phyloP scores from a whole-genome alignment of 2,888 invertebrate species.

The Lochmaea crataegi region DNA sequence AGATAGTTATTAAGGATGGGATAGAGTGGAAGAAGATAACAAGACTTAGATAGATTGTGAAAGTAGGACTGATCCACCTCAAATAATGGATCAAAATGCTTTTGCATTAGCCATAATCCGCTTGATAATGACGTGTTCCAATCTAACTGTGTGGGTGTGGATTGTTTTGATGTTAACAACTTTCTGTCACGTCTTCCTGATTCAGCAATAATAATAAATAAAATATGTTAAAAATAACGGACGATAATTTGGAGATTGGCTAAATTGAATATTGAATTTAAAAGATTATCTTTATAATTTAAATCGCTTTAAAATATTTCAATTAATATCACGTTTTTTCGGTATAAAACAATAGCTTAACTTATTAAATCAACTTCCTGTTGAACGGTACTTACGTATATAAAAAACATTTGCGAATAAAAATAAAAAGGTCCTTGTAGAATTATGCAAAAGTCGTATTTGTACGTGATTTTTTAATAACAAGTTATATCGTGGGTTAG shows the following conservation, averaged over 20 bases:
- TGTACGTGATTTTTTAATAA: slow-evolving; percentile 9
- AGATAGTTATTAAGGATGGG: too few species aligned
- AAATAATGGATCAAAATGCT: too few species aligned
- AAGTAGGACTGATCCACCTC: too few species aligned
- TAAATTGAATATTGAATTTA: neutral
- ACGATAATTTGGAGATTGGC: neutral
- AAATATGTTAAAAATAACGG: too few species aligned
- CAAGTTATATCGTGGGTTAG: slow-evolving; percentile 1
- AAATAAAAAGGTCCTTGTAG: neutral
- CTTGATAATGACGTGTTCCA: too few species aligned
- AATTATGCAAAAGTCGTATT: slow-evolving; percentile 5
- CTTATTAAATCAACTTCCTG: neutral
- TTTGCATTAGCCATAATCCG: too few species aligned
- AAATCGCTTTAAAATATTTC: neutral
- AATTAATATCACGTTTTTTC: neutral
- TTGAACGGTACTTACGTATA: neutral
- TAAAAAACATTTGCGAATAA: neutral
- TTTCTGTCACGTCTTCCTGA: too few species aligned
- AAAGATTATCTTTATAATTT: neutral
- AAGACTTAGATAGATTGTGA: too few species aligned
- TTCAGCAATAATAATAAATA: too few species aligned
- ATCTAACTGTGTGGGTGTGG: too few species aligned
- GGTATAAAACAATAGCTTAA: neutral
- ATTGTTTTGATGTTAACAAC: too few species aligned
- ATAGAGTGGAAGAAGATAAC: too few species aligned